Evolutionary conservation across 2,888 invertebrate species (phyloP).

Genomic region (Chesias legatella): DNA sequence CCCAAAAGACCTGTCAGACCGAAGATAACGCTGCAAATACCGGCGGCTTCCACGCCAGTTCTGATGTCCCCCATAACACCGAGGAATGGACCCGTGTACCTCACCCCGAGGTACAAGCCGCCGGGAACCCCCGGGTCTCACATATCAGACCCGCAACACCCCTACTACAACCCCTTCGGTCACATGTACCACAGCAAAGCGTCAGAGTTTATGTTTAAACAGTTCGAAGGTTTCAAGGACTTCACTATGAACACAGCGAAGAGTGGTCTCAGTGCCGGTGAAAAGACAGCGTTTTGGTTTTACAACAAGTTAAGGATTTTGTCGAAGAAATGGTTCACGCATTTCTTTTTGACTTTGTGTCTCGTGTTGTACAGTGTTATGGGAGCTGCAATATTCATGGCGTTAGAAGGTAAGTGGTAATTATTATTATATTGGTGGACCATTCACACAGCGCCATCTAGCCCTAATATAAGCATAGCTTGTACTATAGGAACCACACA

Average conservation of each 20-base stretch:
- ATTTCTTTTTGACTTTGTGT: constrained; percentile 90
- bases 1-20: constrained; percentile 59
- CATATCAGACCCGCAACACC: constrained; percentile 59
- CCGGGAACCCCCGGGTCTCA: constrained; percentile 58
- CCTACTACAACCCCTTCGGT: constrained; percentile 62
- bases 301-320: constrained; percentile 88
- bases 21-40: constrained; percentile 76
- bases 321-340: constrained; percentile 93
- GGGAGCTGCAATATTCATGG: constrained; percentile 89
- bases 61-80: constrained; percentile 38
- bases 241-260: constrained; percentile 86
- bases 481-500: no score
- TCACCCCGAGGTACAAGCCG: constrained; percentile 44
- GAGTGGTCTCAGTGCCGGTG: constrained; percentile 90
- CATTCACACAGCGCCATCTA: no score
- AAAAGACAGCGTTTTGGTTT: constrained; percentile 89
- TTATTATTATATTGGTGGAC: background rate
- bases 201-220: constrained; percentile 89
- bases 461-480: no score
- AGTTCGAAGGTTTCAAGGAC: constrained; percentile 88
- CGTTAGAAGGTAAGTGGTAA: constrained; percentile 85
- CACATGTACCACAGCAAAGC: constrained; percentile 83
- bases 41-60: constrained; percentile 30
- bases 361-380: constrained; percentile 88
- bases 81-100: constrained; percentile 45